Conservation (phyloP, 1,140 invertebrate species). For the Oscheius sp. region DNA sequence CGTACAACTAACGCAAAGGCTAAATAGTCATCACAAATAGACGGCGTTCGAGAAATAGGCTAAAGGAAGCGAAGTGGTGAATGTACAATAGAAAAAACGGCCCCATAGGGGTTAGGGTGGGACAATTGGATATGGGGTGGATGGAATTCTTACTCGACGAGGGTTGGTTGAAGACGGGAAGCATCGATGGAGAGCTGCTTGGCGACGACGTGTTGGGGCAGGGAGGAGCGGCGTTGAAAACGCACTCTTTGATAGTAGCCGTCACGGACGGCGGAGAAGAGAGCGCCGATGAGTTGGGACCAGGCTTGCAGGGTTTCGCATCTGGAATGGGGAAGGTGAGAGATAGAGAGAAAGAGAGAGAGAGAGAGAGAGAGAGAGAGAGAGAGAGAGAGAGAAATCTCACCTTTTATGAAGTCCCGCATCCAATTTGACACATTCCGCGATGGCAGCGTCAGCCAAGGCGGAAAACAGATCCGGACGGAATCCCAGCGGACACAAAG, state of each 20-base stretch:
- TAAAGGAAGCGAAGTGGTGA: no score
- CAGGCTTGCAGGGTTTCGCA: slow-evolving; percentile 58
- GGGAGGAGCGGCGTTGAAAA: slow-evolving; percentile 32
- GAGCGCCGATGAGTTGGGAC: slow-evolving; percentile 50
- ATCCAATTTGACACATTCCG: slow-evolving; percentile 57
- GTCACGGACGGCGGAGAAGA: slow-evolving; percentile 36
- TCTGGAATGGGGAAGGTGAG: no score
- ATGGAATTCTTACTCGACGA: slow-evolving; percentile 5
- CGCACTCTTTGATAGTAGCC: slow-evolving; percentile 36
- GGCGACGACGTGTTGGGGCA: slow-evolving; percentile 49
- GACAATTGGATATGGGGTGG: background rate
- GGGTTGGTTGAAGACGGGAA: background rate
- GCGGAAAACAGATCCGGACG: slow-evolving; percentile 56
- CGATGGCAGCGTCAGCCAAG: slow-evolving; percentile 57
- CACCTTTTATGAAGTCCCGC: slow-evolving; percentile 51
- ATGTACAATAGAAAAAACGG: background rate
- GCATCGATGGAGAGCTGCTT: slow-evolving; percentile 21
- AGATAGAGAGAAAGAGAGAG: no score
- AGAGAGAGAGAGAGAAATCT: background rate
- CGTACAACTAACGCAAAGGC: no score
- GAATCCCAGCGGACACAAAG: slow-evolving; percentile 53
- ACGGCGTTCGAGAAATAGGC: no score
- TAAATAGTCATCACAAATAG: no score
- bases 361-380: no score
- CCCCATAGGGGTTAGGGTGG: background rate